Percentiles rank a stretch among this genome's conserved stretches.
Evolutionary conservation across 2,113 vertebrate species (phyloP).

Genomic region (Corythaixoides concolor): DNA sequence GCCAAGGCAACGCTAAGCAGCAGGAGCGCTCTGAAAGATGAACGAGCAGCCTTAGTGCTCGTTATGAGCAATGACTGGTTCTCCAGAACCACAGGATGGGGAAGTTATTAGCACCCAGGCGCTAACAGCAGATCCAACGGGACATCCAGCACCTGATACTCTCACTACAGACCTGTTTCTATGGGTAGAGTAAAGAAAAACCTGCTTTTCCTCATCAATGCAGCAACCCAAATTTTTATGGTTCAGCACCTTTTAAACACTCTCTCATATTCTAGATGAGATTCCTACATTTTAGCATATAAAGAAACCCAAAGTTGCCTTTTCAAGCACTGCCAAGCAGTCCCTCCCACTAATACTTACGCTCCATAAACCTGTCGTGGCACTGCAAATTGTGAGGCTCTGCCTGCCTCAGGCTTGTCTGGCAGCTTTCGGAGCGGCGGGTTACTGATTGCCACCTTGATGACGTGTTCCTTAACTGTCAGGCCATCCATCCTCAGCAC

Average conservation of each 20-base stretch:
- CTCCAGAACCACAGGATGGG: accelerated
- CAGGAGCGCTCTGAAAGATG: neutral
- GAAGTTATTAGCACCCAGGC: neutral
- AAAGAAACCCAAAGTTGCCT: accelerated
- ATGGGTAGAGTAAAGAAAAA: neutral
- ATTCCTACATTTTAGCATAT: accelerated
- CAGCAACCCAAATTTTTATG: accelerated
- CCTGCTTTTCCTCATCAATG: neutral
- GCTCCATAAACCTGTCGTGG: conserved; percentile 81
- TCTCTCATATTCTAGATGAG: neutral
- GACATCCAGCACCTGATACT: accelerated
- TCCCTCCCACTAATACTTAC: conserved; percentile 77
- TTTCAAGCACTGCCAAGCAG: neutral
- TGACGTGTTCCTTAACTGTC: conserved; percentile 79
- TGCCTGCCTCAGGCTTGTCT: conserved; percentile 68
- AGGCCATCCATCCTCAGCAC: conserved; percentile 91
- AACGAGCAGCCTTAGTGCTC: neutral
- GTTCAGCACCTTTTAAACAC: neutral
- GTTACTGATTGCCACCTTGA: conserved; percentile 95
- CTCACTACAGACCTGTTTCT: neutral
- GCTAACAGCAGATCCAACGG: neutral
- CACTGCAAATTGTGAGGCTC: neutral
- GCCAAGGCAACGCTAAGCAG: accelerated
- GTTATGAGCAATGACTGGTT: neutral
- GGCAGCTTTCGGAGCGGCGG: conserved; percentile 82